A percentile compares a stretch with the other conserved stretches of the same genome.
These are phyloP conservation scores for Drosophila melanogaster DNA, from an alignment of 1,140 invertebrate species.

Conservation along the genomic window DNA sequence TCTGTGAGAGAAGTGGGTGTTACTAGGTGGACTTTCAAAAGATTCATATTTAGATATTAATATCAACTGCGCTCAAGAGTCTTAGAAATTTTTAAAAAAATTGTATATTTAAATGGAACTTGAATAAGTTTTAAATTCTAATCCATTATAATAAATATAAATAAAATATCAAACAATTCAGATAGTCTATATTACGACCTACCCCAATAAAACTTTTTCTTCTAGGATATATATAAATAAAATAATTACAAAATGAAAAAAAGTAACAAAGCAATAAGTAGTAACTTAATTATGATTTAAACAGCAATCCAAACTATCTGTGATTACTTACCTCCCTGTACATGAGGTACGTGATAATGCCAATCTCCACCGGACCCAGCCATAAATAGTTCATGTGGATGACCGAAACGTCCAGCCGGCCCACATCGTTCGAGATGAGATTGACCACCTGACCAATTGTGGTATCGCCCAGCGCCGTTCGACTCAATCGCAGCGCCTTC, in stretches of 20 bases:
- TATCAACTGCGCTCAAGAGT: too few relatives aligned
- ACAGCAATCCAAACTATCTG: neutral
- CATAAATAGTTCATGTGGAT: conserved; percentile 91
- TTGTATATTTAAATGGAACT: too few relatives aligned
- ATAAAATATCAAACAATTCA: too few relatives aligned
- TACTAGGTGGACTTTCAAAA: neutral
- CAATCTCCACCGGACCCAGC: conserved; percentile 92
- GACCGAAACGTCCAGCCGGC: conserved; percentile 89
- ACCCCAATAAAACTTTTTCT: too few relatives aligned
- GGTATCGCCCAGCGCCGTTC: conserved; percentile 90
- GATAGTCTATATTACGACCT: too few relatives aligned
- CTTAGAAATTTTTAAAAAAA: neutral
- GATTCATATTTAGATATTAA: too few relatives aligned
- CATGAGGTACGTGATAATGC: conserved; percentile 91
- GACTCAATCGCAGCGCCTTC: conserved; percentile 90
- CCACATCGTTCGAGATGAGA: conserved; percentile 95
- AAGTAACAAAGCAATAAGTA: too few relatives aligned
- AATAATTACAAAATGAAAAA: too few relatives aligned
- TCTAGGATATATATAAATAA: too few relatives aligned
- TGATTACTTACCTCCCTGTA: conserved; percentile 86
- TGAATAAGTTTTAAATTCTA: too few relatives aligned
- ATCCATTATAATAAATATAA: too few relatives aligned
- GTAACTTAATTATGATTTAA: too few relatives aligned
- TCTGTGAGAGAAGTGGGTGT: conserved; percentile 71
- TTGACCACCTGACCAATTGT: conserved; percentile 96